Evolutionary conservation across 2,797 vertebrate species (phyloP), one percentile per base, ranked within the genome.

Genomic region (Galago senegalensis): DNA sequence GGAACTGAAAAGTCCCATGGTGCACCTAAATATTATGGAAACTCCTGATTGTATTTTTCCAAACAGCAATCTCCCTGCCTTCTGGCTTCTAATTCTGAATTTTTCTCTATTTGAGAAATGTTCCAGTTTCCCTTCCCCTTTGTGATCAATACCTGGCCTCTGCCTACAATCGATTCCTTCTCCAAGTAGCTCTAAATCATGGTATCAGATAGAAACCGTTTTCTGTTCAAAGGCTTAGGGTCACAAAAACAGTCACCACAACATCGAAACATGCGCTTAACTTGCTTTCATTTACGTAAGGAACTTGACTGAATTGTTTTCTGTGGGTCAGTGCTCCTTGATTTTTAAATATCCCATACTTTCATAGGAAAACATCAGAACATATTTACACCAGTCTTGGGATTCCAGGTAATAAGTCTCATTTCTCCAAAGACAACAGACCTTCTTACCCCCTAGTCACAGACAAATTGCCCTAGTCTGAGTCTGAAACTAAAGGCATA

Each of bases 171-270:
- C 31, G 4, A 97, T 97, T 95, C 69, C 82, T 90, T 97, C 91
- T 95, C 94, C 91, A 95, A 83, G 91, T 86, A 92, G 69, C 89
- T 97, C 70, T 97, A 97, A 97, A 98, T 97, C 93, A 94, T 18
- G 81, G 94, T 75, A 94, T 90, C 60, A 60, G 77, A 92, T 80
- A 91, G 77, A 94, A 94, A 92, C 92, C 86, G 92, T 58, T 89
- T 86, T 96, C 58, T 96, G 67, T 76, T 89, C 94, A 91, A 94
- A 95, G 77, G 18, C 29, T 65, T 75, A 58, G 23, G 91, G 73
- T 82, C 93, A 93, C 7, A 93, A 95, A 95, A 94, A 96, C 75
- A 85, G 69, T 69, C 80, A 95, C 77, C 89, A 89, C 75, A 90
- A 81, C 61, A 91, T 46, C 86, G 73, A 95, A 95, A 89, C 40